These are phyloP conservation scores for Ctenomys sociabilis DNA, from an alignment of 2,113 vertebrate genomes.

Conservation along the genomic window DNA sequence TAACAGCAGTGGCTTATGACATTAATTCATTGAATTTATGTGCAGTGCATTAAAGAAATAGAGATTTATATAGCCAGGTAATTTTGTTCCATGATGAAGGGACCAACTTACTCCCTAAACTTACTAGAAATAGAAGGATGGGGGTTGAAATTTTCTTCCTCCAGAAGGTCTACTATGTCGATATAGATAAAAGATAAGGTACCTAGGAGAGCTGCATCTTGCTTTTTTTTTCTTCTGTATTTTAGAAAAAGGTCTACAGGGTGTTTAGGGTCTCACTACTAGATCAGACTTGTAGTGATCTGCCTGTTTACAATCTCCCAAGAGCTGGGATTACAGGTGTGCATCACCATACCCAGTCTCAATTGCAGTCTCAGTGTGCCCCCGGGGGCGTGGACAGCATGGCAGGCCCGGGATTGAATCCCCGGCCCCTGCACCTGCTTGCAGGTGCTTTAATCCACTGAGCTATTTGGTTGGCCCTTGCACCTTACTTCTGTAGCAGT, in stretches of 20 bases:
- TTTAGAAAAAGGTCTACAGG: no score
- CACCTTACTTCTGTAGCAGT: not conserved
- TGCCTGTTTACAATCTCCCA: no score
- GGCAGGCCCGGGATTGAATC: no score
- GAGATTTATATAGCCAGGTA: not conserved
- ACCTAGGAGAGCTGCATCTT: not conserved
- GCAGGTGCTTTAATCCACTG: no score
- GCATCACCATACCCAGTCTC: no score
- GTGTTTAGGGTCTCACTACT: no score
- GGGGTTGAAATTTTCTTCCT: not conserved
- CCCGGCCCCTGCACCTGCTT: no score
- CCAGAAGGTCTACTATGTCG: not conserved
- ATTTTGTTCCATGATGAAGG: conserved; percentile 31
- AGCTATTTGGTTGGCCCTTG: not conserved
- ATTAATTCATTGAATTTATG: not conserved
- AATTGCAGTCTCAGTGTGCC: no score
- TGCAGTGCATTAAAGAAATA: conserved; percentile 24
- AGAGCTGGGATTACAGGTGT: no score
- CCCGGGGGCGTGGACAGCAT: no score
- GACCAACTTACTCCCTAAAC: not conserved
- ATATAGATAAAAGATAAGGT: not conserved
- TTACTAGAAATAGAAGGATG: not conserved
- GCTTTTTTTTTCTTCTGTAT: not conserved
- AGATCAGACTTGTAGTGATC: no score
- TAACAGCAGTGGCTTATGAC: not conserved